These are phyloP conservation scores for Gymnarchus niloticus DNA, from an alignment of 2,113 vertebrate species.

Conservation along the genomic window DNA sequence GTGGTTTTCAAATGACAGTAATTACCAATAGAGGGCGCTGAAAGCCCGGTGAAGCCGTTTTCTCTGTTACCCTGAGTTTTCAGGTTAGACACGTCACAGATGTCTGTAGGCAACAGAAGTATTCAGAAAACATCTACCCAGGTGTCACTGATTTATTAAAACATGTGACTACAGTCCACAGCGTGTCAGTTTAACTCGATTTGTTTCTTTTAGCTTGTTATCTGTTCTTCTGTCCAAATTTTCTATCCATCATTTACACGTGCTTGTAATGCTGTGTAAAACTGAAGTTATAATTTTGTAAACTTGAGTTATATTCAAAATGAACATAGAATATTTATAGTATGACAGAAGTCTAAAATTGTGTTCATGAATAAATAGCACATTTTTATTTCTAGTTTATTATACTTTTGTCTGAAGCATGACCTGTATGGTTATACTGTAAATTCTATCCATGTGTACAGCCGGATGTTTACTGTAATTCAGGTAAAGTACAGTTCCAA, in stretches of 20 bases:
- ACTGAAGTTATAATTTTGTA: neutral
- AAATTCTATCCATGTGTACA: neutral
- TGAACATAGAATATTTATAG: neutral
- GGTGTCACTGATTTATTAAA: neutral
- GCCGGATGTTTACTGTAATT: neutral
- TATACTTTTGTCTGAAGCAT: neutral
- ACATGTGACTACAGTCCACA: neutral
- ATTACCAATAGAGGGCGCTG: neutral
- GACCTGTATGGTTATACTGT: neutral
- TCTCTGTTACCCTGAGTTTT: too few relatives aligned
- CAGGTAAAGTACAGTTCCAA: constrained; percentile 3
- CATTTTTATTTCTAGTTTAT: neutral
- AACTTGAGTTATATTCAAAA: too few relatives aligned
- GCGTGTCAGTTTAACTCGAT: neutral
- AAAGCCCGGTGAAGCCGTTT: too few relatives aligned
- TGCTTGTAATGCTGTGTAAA: neutral
- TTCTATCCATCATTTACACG: neutral
- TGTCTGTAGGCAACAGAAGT: neutral
- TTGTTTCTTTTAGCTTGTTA: neutral
- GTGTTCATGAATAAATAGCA: neutral
- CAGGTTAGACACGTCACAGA: neutral
- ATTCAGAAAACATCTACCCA: too few relatives aligned
- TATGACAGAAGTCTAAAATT: neutral
- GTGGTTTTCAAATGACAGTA: neutral
- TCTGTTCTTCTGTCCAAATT: neutral